Base-by-base conservation (phyloP, 2,797 vertebrate genomes). In the Ciconia nigra region DNA sequence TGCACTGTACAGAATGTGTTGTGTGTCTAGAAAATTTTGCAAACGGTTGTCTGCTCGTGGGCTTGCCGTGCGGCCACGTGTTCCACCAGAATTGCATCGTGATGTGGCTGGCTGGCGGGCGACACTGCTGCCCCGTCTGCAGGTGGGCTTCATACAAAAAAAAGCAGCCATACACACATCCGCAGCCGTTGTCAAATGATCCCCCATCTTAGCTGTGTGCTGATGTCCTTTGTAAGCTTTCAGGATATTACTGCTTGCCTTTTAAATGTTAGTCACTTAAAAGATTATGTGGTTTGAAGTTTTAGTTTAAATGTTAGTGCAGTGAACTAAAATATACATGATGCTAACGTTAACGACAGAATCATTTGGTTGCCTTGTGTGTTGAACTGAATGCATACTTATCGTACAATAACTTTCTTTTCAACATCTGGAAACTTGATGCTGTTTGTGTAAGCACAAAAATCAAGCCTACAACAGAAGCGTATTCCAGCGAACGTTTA, bases 31-130 rank as follows among this genome's bases (percentile, higher is more conserved):
- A 99, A 93, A 99, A 99, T 98, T 99, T 99, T 95, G 97, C 98
- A 44, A 93, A 96, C 1, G 98, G 98, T 55, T 99, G 99, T 95
- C 97, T 99, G 83, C 98, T 99, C 15, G 99, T 99, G 99, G 99
- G 99, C 22, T 96, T 99, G 93, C 99, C 99, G 0, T 99, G 99
- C 41, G 99, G 99, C 96, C 99, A 99, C 13, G 99, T 99, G 89
- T 99, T 99, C 97, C 99, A 99, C 97, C 99, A 99, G 98, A 99
- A 99, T 95, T 99, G 99, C 98, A 99, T 99, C 46, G 98, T 99
- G 90, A 98, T 99, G 93, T 99, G 99, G 99, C 93, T 99, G 96
- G 98, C 98, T 0, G 99, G 98, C 0, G 99, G 99, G 54, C 97
- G 98, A 46, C 99, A 99, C 98, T 99, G 99, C 97, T 99, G 99